Percentiles rank a stretch among this genome's conserved stretches.
These are phyloP conservation scores for pig (Sus scrofa) DNA, from an alignment of 2,113 vertebrate species.

Conservation along the genomic window T2T-Sscrofa CM000827.6:42337001-42337500, in stretches of 20 bases:
- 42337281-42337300: not conserved
- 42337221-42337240: not conserved
- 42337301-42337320: not conserved
- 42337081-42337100: no score
- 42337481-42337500: not conserved
- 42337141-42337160: no score
- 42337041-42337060: no score
- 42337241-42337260: not conserved
- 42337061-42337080: no score
- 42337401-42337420: not conserved
- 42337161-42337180: not conserved
- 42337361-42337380: not conserved
- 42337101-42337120: no score
- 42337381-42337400: not conserved
- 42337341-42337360: not conserved
- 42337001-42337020: no score
- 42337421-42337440: conserved; percentile 13
- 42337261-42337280: not conserved
- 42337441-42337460: not conserved
- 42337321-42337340: not conserved
- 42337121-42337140: no score
- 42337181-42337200: not conserved
- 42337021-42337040: no score
- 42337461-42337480: not conserved
- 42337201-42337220: not conserved